Evolutionary conservation across 1,140 invertebrate species (phyloP).

Genomic region (Ditylenchus dipsaci): DNA sequence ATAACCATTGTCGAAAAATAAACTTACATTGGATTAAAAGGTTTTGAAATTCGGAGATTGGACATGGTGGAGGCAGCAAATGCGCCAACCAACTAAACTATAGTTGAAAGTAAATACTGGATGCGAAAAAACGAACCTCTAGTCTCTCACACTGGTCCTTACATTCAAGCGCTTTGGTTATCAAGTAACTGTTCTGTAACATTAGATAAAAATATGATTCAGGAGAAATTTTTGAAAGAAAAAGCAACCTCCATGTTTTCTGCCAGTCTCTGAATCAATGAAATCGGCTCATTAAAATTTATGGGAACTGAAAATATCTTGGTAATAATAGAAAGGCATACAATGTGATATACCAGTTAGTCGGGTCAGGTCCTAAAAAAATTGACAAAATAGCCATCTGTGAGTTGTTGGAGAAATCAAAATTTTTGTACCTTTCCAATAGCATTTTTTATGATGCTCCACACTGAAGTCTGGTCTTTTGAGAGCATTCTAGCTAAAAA

Average conservation of each 20-base stretch:
- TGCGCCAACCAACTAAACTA: conserved; percentile 70
- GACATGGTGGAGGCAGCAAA: conserved; percentile 88
- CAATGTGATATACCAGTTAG: too few species aligned
- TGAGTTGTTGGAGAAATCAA: too few species aligned
- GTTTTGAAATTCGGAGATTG: conserved; percentile 71
- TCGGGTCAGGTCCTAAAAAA: too few species aligned
- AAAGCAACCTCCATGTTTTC: conserved; percentile 88
- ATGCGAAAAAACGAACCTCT: conserved; percentile 62
- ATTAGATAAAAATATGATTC: too few species aligned
- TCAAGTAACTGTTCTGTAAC: conserved; percentile 70
- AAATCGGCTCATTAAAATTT: conserved; percentile 89
- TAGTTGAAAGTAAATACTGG: not conserved
- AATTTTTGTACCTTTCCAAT: conserved; percentile 19
- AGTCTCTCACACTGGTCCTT: conserved; percentile 74
- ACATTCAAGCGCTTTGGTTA: conserved; percentile 71
- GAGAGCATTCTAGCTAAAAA: not conserved
- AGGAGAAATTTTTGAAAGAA: too few species aligned
- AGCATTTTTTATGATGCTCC: conserved; percentile 25
- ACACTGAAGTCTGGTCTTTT: conserved; percentile 12
- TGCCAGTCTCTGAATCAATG: conserved; percentile 85
- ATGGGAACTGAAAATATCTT: conserved; percentile 97
- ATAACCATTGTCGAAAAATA: not conserved
- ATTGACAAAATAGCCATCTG: too few species aligned
- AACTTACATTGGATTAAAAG: conserved; percentile 62
- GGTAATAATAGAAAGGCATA: too few species aligned